Evolutionary conservation across 2,113 vertebrate species (phyloP).

Genomic region (Podarcis raffonei): DNA sequence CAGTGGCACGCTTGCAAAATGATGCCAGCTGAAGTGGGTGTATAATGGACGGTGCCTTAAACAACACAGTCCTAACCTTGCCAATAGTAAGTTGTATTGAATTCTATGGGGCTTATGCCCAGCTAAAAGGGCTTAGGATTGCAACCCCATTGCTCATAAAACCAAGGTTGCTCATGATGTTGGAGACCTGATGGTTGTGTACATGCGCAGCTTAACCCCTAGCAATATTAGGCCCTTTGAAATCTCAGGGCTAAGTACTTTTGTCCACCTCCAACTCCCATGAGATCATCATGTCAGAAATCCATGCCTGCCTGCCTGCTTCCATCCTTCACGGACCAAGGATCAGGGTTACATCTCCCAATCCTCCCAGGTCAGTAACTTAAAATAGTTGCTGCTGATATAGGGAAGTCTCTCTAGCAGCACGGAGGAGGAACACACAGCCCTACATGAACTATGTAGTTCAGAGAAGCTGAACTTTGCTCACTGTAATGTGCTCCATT

Average conservation of each 20-base stretch:
- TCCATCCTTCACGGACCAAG: background rate
- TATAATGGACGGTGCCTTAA: background rate
- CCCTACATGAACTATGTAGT: background rate
- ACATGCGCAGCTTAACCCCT: background rate
- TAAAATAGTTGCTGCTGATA: constrained; percentile 64
- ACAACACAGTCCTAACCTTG: too few species aligned
- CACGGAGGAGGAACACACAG: background rate
- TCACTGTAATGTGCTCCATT: background rate
- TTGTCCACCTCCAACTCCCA: background rate
- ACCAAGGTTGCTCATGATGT: background rate
- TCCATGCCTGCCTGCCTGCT: background rate
- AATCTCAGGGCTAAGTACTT: background rate
- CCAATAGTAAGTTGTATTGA: too few species aligned
- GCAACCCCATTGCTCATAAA: background rate
- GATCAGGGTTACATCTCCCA: background rate
- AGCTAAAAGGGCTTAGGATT: background rate
- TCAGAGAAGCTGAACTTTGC: background rate
- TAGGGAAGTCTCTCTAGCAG: background rate
- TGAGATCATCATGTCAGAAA: constrained; percentile 11
- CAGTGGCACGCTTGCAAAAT: background rate
- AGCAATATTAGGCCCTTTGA: too few species aligned
- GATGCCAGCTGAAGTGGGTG: background rate
- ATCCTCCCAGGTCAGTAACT: background rate
- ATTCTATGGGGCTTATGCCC: background rate
- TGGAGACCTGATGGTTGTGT: background rate